Base-by-base conservation (phyloP, 2,888 invertebrate genomes). In the Xanthostigma xanthostigma region DNA sequence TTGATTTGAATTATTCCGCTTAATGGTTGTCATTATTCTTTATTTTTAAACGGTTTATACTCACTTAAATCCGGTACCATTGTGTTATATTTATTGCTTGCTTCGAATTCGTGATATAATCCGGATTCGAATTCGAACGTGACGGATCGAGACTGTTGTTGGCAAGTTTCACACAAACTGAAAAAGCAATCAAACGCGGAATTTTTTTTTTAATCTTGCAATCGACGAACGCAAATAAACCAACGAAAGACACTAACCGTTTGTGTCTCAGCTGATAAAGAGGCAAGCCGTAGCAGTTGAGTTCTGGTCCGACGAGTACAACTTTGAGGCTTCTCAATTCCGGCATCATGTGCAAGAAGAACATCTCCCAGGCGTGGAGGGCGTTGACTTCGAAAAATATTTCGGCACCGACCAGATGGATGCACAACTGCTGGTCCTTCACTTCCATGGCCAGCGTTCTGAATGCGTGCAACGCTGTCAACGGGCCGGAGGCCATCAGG, bases 361-460 rank as follows among this genome's bases (percentile, higher is more conserved):
- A 75, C 39, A 74, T 69, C 58, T 84, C 84, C 84, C 84, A 85
- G 50, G 81, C 81, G 46, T 74, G 72, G 3, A 83, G 64, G 11
- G 74, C 71, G 52, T 79, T 77, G 0, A 79, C 79, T 63, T 85
- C 84, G 56, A 81, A 84, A 49, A 82, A 79, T 33, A 82, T 68
- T 60, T 85, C 84, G 0, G 83, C 81, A 0, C 83, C 81, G 33
- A 77, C 68, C 17, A 78, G 62, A 61, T 79, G 78, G 38, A 81
- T 59, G 0, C 54, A 59, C 0, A 66, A 50, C 6, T 48, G 54
- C 2, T 12, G n/a, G 10, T 58, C 53, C 11, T 49, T 54, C 2
- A 9, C 46, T 9, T 42, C 44, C 58, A 61, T 39, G 11, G 45
- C 41, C 12, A 34, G 37, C 9, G 27, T 63, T 53, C 77, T 76